These are phyloP conservation scores for Tupiocoris notatus DNA, from an alignment of 2,888 invertebrate species.

Conservation along the genomic window DNA sequence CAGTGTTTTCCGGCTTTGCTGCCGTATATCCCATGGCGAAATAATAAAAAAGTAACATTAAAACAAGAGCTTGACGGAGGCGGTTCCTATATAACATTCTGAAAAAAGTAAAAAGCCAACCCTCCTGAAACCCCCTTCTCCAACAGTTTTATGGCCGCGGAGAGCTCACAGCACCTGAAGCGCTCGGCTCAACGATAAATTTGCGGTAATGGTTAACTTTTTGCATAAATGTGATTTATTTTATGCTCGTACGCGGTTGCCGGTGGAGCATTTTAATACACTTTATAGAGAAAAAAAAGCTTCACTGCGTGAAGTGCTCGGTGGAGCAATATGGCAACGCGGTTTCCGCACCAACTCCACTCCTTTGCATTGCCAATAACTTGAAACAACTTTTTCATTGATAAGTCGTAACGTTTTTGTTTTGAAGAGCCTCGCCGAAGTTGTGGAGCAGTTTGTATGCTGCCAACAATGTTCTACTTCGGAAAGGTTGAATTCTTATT, in stretches of 20 bases:
- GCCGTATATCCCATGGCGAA: neutral
- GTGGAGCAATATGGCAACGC: neutral
- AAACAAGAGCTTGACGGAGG: slow-evolving; percentile 7
- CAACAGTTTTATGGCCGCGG: slow-evolving; percentile 31
- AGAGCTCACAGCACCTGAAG: slow-evolving; percentile 39
- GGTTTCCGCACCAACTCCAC: neutral
- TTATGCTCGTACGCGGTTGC: slow-evolving; percentile 45
- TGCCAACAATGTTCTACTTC: too few relatives aligned
- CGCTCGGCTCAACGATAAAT: slow-evolving; percentile 44
- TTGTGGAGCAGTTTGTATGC: too few relatives aligned
- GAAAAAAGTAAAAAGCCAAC: neutral
- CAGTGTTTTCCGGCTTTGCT: slow-evolving; percentile 26
- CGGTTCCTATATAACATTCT: slow-evolving; percentile 10
- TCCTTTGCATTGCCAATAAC: neutral
- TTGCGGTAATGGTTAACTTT: slow-evolving; percentile 47
- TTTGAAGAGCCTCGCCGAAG: neutral
- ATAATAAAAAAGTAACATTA: slow-evolving; percentile 35
- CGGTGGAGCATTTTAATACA: slow-evolving; percentile 46
- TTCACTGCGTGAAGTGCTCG: neutral
- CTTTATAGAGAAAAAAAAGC: slow-evolving; percentile 41
- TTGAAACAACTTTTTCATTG: neutral
- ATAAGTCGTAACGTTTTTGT: neutral
- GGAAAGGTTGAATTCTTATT: too few relatives aligned
- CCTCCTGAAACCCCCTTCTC: neutral
- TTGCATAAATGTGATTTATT: slow-evolving; percentile 48